These are phyloP conservation scores for Malurus cyaneus DNA, from an alignment of 2,113 vertebrate genomes.

Conservation along the genomic window DNA sequence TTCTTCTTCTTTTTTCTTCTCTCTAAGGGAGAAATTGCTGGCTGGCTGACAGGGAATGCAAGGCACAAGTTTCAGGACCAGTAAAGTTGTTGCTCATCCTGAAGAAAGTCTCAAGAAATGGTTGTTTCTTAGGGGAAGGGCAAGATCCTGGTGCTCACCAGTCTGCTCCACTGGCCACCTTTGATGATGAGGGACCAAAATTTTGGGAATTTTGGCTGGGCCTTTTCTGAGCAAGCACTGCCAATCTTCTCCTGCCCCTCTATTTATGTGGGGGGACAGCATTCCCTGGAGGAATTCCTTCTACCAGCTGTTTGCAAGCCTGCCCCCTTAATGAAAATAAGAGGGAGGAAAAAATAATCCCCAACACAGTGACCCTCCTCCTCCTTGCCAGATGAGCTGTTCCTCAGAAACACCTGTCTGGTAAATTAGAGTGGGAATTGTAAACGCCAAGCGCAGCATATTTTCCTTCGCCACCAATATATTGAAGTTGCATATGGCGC, in stretches of 20 bases:
- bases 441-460: conserved; percentile 45
- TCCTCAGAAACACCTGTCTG: conserved; percentile 61
- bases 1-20: not conserved
- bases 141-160: not conserved
- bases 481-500: conserved; percentile 50
- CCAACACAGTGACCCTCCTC: conserved; percentile 16
- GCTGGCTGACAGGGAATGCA: not conserved
- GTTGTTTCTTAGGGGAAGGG: not conserved
- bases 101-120: not conserved
- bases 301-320: not conserved
- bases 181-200: not conserved
- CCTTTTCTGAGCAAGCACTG: not conserved
- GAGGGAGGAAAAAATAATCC: not conserved
- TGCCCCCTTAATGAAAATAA: conserved; percentile 17
- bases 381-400: conserved; percentile 47
- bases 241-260: not conserved
- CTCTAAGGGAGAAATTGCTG: not conserved
- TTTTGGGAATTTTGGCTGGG: not conserved
- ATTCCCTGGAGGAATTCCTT: not conserved
- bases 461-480: conserved; percentile 66
- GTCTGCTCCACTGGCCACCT: not conserved
- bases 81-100: not conserved
- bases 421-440: conserved; percentile 62
- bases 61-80: conserved; percentile 5
- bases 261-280: not conserved